These are phyloP conservation scores for Ceryle rudis DNA, from an alignment of 2,797 vertebrate species.

Conservation along the genomic window DNA sequence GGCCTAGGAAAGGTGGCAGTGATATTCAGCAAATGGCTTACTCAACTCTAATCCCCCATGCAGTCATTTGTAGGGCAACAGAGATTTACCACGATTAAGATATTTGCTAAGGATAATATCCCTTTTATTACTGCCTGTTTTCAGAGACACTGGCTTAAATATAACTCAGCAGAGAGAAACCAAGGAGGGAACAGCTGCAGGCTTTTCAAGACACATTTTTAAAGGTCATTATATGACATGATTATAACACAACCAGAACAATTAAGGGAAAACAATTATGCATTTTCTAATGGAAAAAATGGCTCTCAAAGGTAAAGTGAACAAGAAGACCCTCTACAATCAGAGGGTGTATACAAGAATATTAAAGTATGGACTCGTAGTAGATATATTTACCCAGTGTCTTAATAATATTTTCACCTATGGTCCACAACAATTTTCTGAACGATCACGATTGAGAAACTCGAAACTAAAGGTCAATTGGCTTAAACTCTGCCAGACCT, in stretches of 20 bases:
- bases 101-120: slow-evolving; percentile 72
- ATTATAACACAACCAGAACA: not conserved
- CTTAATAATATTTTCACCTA: not conserved
- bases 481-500: not conserved
- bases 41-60: slow-evolving; percentile 55
- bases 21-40: slow-evolving; percentile 74
- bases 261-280: slow-evolving; percentile 11
- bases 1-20: slow-evolving; percentile 66
- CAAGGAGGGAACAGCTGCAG: slow-evolving; percentile 63
- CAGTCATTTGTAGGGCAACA: slow-evolving; percentile 74
- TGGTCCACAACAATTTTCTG: not conserved
- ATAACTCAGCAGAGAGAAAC: slow-evolving; percentile 17
- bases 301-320: not conserved
- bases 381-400: not conserved
- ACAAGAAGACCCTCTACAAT: not conserved
- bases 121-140: slow-evolving; percentile 66
- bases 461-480: not conserved
- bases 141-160: slow-evolving; percentile 64
- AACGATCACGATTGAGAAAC: not conserved
- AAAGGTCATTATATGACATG: slow-evolving; percentile 42
- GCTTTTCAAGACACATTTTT: slow-evolving; percentile 52
- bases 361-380: not conserved
- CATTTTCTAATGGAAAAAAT: slow-evolving; percentile 1
- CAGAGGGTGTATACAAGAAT: not conserved
- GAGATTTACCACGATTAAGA: slow-evolving; percentile 72